Conservation (phyloP, 2,888 invertebrate species). For the Alloscopus bannaensis region DNA sequence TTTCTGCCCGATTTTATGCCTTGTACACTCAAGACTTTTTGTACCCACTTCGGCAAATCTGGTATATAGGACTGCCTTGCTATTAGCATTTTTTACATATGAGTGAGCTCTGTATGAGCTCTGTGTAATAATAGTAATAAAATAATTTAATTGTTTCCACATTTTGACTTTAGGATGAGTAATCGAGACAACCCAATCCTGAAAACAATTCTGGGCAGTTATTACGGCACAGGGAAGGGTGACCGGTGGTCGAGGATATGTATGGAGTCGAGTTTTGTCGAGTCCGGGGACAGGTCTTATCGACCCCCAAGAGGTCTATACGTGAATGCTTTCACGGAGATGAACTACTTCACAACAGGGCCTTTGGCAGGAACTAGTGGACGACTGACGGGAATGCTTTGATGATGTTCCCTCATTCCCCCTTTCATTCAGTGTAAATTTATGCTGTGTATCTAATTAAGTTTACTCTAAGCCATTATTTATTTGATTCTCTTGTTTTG, state of each 20-base stretch:
- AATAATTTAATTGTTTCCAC: neutral
- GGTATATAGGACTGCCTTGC: too few species aligned
- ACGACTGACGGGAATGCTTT: neutral
- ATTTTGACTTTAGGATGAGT: conserved; percentile 42
- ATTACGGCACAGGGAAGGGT: conserved; percentile 31
- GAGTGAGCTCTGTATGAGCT: too few species aligned
- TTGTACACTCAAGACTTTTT: conserved; percentile 48
- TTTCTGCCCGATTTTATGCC: conserved; percentile 54
- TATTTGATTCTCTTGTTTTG: too few species aligned
- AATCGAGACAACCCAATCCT: conserved; percentile 60
- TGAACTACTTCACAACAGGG: conserved; percentile 62
- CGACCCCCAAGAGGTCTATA: conserved; percentile 63
- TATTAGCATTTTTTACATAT: too few species aligned
- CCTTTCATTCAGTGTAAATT: too few species aligned
- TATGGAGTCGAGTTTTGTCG: conserved; percentile 60
- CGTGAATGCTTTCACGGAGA: conserved; percentile 63
- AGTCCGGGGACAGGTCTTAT: conserved; percentile 36
- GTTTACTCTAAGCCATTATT: too few species aligned
- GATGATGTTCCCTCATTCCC: neutral
- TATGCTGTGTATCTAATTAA: too few species aligned
- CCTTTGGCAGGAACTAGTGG: conserved; percentile 57
- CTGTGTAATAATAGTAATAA: too few species aligned
- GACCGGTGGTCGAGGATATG: conserved; percentile 53
- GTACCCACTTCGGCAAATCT: conserved; percentile 42
- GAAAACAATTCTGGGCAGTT: conserved; percentile 48